A percentile compares a stretch with the other conserved stretches of the same genome.
These are phyloP conservation scores for Atherinosoma microstoma DNA, from an alignment of 2,797 vertebrate genomes.

Conservation along the genomic window DNA sequence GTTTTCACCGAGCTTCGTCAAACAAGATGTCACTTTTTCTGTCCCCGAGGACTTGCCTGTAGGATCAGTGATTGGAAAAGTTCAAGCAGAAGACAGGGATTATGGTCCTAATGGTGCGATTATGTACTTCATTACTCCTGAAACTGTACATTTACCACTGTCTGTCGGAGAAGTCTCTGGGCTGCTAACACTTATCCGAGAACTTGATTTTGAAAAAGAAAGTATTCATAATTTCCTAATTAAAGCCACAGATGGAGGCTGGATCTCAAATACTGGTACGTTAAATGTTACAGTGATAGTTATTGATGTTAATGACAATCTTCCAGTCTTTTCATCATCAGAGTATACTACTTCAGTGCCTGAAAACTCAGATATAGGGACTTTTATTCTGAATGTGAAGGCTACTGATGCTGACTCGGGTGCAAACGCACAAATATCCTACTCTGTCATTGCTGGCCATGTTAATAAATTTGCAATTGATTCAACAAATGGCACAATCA, in stretches of 20 bases:
- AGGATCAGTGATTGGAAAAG: constrained; percentile 81
- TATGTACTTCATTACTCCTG: constrained; percentile 65
- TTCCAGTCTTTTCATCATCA: constrained; percentile 74
- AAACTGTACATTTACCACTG: constrained; percentile 66
- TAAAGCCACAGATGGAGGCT: constrained; percentile 78
- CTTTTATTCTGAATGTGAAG: constrained; percentile 63
- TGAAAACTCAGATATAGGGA: constrained; percentile 79
- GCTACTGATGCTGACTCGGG: constrained; percentile 80
- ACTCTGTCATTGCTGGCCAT: constrained; percentile 77
- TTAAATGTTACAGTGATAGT: constrained; percentile 78
- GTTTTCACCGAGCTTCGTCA: constrained; percentile 76
- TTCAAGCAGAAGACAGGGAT: constrained; percentile 81
- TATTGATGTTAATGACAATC: constrained; percentile 84
- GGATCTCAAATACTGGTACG: constrained; percentile 69
- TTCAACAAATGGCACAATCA: constrained; percentile 76
- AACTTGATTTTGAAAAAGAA: constrained; percentile 81
- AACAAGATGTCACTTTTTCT: constrained; percentile 65
- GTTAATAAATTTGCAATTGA: constrained; percentile 78
- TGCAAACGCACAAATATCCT: constrained; percentile 77
- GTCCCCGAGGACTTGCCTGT: constrained; percentile 81
- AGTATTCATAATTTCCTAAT: constrained; percentile 66
- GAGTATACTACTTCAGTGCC: constrained; percentile 67
- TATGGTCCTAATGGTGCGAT: constrained; percentile 78
- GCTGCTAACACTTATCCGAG: constrained; percentile 72
- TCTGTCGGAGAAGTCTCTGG: constrained; percentile 78